Evolutionary conservation across 2,113 vertebrate genomes (phyloP).

Genomic region (Grantiella picta): DNA sequence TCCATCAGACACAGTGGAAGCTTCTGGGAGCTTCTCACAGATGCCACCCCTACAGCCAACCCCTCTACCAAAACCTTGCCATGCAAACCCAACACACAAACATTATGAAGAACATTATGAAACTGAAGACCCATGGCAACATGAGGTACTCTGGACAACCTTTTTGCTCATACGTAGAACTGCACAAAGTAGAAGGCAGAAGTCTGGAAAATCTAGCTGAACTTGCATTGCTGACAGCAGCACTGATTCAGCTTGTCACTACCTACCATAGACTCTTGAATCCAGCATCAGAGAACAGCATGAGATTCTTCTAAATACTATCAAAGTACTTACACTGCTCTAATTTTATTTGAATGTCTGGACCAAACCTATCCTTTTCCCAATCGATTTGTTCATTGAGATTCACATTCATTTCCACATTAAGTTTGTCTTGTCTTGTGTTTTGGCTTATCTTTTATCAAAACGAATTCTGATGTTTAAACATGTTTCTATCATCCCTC

Average conservation of each 20-base stretch:
- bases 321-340: neutral
- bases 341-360: neutral
- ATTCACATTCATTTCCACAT: neutral
- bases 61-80: neutral
- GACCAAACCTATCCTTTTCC: neutral
- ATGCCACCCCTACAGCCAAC: neutral
- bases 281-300: neutral
- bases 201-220: neutral
- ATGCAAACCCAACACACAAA: neutral
- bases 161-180: neutral
- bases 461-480: neutral
- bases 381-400: neutral
- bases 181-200: neutral
- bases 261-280: neutral
- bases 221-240: neutral
- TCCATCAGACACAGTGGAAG: neutral
- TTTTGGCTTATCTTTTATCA: neutral
- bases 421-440: neutral
- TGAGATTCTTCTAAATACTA: neutral
- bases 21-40: neutral
- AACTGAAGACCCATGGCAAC: neutral
- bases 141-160: neutral
- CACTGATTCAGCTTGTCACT: neutral
- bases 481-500: neutral
- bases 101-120: neutral